phyloP scores from a whole-genome alignment of 2,888 invertebrate species.

The Drosophila meridiana region DNA sequence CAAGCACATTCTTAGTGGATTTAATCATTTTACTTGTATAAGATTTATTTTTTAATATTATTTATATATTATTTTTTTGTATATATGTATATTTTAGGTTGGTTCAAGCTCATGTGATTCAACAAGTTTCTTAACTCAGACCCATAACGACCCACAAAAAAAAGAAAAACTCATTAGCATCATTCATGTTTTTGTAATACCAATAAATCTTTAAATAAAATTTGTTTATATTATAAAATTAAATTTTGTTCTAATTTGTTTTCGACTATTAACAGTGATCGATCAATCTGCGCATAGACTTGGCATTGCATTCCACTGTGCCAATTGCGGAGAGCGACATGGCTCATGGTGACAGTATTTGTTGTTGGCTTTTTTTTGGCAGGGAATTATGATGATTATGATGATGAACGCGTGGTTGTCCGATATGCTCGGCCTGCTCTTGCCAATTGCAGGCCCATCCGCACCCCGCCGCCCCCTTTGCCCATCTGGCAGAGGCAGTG shows the following conservation, averaged over 20 bases:
- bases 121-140: too few species aligned
- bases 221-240: background rate
- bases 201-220: too few species aligned
- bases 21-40: too few species aligned
- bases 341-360: constrained; percentile 46
- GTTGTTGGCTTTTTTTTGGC: constrained; percentile 50
- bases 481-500: constrained; percentile 4
- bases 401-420: constrained; percentile 81
- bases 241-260: background rate
- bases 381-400: constrained; percentile 84
- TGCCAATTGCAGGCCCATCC: constrained; percentile 60
- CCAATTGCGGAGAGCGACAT: constrained; percentile 27
- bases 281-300: background rate
- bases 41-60: too few species aligned
- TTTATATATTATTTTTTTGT: too few species aligned
- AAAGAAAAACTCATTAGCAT: too few species aligned
- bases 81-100: too few species aligned
- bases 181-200: too few species aligned
- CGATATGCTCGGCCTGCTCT: constrained; percentile 68
- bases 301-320: constrained; percentile 42
- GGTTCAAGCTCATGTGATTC: too few species aligned
- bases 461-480: background rate
- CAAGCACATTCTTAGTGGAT: background rate
- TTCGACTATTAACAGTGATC: background rate
- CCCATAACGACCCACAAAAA: too few species aligned